Conservation (phyloP, 2,797 vertebrate species). For the Acanthurus lineatus region DNA sequence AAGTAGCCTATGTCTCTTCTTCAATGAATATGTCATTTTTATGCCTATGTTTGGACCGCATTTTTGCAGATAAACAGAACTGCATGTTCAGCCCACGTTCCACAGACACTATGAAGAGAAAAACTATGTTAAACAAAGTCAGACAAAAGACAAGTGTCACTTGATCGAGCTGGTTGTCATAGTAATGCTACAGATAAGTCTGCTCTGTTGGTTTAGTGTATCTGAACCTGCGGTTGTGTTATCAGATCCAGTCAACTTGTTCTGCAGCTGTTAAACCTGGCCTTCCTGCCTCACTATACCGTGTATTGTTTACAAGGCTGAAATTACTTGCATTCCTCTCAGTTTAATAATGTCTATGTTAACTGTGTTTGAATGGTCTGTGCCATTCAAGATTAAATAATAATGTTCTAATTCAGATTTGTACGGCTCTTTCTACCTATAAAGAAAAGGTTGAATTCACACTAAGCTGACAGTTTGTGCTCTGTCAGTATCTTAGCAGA, state of each 20-base stretch:
- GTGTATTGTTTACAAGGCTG: neutral
- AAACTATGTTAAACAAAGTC: neutral
- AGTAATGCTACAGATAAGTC: neutral
- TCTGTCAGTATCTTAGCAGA: neutral
- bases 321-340: neutral
- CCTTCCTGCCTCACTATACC: neutral
- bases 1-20: neutral
- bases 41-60: neutral
- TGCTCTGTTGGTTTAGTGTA: neutral
- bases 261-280: neutral
- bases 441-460: neutral
- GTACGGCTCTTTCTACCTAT: neutral
- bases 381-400: neutral
- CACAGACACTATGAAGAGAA: neutral
- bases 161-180: neutral
- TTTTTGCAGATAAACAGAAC: neutral
- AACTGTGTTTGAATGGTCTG: neutral
- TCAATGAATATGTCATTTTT: neutral
- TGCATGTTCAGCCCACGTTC: neutral
- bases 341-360: neutral
- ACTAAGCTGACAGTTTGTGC: neutral
- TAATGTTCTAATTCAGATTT: neutral
- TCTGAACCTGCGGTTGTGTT: neutral
- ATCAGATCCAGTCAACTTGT: neutral
- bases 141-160: neutral